Evolutionary conservation across 2,797 vertebrate genomes (phyloP), one percentile per base, ranked within the genome.

Genomic region (Nannoperca obscura): DNA sequence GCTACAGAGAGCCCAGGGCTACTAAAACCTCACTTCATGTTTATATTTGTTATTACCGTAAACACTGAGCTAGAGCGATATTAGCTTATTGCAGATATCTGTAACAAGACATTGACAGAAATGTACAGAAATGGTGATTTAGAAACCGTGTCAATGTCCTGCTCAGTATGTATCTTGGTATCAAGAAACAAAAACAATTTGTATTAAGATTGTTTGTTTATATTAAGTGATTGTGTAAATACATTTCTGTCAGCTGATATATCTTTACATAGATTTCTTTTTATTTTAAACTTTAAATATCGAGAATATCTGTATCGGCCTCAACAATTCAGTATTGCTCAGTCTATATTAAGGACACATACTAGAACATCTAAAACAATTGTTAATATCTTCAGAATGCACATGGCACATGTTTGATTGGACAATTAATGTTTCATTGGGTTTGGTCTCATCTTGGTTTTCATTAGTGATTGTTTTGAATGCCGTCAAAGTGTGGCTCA

Each of bases 391-490:
- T 7, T 32, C 7, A 61, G 38, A 44, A 46, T 27, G 12, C 15
- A 15, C 7, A 36, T 11, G 20, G 4, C n/a, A 30, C 22, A 5
- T 14, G 34, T 46, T 50, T 46, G 22, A 38, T 11, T 38, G 32
- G 0, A 30, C 2, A 3, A 12, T 59, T 34, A 34, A 34, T 3
- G 17, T 32, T 63, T 24, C 15, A 24, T 36, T 30, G 44, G 6
- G 11, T 40, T 61, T 27, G 12, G 32, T 67, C 46, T 75, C 11
- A 3, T 6, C 13, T 30, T 34, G 5, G 19, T 34, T 46, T 61
- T 24, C 15, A 24, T 59, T 27, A 12, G 13, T 22, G 24, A 47
- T 66, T 74, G 17, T 42, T 78, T 27, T n/a, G n/a, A 55, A 44
- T 59, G 30, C 27, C 11, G 13, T 54, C 11, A 27, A 24, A 44